These are phyloP conservation scores for Acipenser transmontanus DNA, from an alignment of 2,797 vertebrate species.

Conservation along the genomic window DNA sequence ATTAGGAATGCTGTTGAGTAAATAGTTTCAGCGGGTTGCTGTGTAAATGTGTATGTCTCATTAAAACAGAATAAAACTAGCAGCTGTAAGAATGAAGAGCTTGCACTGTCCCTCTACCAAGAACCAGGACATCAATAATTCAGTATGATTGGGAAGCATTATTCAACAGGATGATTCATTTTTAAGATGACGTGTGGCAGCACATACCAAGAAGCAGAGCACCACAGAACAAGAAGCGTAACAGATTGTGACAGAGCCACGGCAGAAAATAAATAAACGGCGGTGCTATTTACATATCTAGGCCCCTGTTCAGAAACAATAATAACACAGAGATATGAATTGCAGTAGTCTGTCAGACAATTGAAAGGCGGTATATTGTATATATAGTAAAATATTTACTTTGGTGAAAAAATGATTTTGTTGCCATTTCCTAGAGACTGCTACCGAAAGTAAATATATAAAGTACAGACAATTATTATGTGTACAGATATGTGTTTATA, in stretches of 20 bases:
- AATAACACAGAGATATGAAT: too few species aligned
- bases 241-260: conserved; percentile 37
- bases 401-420: too few species aligned
- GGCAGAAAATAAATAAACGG: conserved; percentile 21
- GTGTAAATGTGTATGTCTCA: conserved; percentile 23
- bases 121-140: conserved; percentile 67
- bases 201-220: conserved; percentile 51
- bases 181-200: conserved; percentile 59
- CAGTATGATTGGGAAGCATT: conserved; percentile 65
- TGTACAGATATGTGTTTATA: too few species aligned
- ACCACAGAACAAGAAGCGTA: conserved; percentile 47
- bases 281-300: conserved; percentile 17
- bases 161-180: conserved; percentile 72
- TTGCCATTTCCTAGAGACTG: too few species aligned
- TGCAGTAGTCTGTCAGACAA: too few species aligned
- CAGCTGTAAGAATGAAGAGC: conserved; percentile 44
- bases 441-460: too few species aligned
- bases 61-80: conserved; percentile 36
- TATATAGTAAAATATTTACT: too few species aligned
- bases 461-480: too few species aligned
- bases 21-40: conserved; percentile 43
- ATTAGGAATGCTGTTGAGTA: conserved; percentile 33
- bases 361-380: too few species aligned
- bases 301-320: too few species aligned
- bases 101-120: conserved; percentile 52